Evolutionary conservation across 2,113 vertebrate genomes (phyloP), one percentile per base, ranked within the genome.

Genomic region (Columbina picui): DNA sequence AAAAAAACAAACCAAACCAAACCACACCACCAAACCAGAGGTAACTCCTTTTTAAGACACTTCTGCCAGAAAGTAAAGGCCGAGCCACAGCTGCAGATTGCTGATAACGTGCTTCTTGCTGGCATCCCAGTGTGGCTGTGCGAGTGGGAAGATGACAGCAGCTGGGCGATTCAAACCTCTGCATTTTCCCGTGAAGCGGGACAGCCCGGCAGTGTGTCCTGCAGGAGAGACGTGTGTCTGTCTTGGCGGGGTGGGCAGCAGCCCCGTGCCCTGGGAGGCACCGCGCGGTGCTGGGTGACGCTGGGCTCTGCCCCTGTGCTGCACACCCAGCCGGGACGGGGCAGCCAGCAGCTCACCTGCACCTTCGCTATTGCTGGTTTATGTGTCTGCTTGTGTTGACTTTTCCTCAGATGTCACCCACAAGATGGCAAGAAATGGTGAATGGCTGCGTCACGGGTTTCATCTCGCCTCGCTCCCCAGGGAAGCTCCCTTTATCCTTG

Each of bases 311-410:
- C 90, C 94, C 29, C 64, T 27, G 80, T 84, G 87, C 80, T 68
- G 87, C 63, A 34, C 1, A 1, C 12, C 38, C 1, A 2, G 29
- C 3, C 13, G 32, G 26, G 2, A 2, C 63, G 5, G 81, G 14
- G 14, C 69, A 6, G 68, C 84, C 1, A 6, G 55, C 68, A 5
- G 56, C 1, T 45, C 80, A 5, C 63, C 21, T 3, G 12, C 32
- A 2, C 65, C 27, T 52, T 3, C 9, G 1, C 5, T 25, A 2
- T 1, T 38, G 74, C 45, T 38, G 0, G 8, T 34, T 27, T 4
- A 2, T 4, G 20, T 20, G 10, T 52, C 45, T 41, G 32, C 2
- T 2, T 78, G 23, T 20, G 26, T 50, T 34, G 63, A 4, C 26
- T 70, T 73, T 29, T 79, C 32, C 59, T 69, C 67, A 34, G 39